Conservation (phyloP, 1,140 invertebrate genomes). For the Arctopsyche grandis region DNA sequence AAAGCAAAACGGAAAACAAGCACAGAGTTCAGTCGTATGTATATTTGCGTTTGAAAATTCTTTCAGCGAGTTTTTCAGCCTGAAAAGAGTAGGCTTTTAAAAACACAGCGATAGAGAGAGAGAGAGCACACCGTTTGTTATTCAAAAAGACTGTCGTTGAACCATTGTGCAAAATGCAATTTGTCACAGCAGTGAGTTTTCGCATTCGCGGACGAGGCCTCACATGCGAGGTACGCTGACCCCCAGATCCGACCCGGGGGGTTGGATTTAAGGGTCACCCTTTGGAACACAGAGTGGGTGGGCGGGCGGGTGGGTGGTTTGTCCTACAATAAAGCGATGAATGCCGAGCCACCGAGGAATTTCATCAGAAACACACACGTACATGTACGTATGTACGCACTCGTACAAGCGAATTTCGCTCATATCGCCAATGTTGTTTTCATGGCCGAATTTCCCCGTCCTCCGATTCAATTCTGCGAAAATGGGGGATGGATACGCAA, state of each 20-base stretch:
- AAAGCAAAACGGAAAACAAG: too few species aligned
- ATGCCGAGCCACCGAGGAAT: not conserved
- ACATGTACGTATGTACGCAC: not conserved
- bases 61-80: too few species aligned
- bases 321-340: not conserved
- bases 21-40: too few species aligned
- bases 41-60: too few species aligned
- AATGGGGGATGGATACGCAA: not conserved
- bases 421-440: conserved; percentile 1
- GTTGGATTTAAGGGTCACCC: too few species aligned
- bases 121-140: not conserved
- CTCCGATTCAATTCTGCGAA: not conserved
- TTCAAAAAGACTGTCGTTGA: conserved; percentile 16
- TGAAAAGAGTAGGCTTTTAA: not conserved
- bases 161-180: conserved; percentile 24
- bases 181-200: not conserved
- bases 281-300: not conserved
- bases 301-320: too few species aligned
- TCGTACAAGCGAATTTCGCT: not conserved
- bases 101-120: not conserved
- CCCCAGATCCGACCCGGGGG: not conserved
- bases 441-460: conserved; percentile 2
- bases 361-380: not conserved
- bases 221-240: not conserved
- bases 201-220: not conserved